Evolutionary conservation across 2,113 vertebrate species (phyloP).

Genomic region (Saguinus midas): DNA sequence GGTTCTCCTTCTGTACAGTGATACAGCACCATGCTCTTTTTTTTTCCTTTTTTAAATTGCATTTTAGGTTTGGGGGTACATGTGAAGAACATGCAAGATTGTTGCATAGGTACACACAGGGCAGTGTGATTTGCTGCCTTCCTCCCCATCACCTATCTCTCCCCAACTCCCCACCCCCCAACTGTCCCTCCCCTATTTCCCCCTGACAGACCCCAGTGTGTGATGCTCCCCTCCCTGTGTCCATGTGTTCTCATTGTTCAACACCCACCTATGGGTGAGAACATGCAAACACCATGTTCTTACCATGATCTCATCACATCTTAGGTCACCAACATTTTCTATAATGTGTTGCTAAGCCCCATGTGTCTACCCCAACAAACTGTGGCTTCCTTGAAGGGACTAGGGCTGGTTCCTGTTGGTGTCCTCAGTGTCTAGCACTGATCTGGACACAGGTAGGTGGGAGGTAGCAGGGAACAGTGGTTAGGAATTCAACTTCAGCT

Average conservation of each 20-base stretch:
- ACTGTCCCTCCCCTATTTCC: too few species aligned
- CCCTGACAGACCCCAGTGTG: too few species aligned
- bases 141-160: too few species aligned
- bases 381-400: neutral
- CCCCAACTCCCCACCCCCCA: too few species aligned
- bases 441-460: neutral
- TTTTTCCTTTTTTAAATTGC: too few species aligned
- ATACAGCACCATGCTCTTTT: neutral
- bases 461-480: neutral
- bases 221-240: too few species aligned
- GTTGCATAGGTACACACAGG: too few species aligned
- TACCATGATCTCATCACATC: neutral
- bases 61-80: too few species aligned
- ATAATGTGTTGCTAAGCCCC: neutral
- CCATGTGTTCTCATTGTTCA: too few species aligned
- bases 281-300: neutral
- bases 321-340: rapidly evolving
- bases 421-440: neutral
- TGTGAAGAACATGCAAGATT: too few species aligned
- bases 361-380: neutral
- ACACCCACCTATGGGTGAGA: too few species aligned
- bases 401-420: neutral
- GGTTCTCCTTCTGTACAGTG: neutral
- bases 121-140: too few species aligned
- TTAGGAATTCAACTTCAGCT: neutral